Evolutionary conservation across 2,888 invertebrate species (phyloP).

Genomic region (Ormyrus rosae): DNA sequence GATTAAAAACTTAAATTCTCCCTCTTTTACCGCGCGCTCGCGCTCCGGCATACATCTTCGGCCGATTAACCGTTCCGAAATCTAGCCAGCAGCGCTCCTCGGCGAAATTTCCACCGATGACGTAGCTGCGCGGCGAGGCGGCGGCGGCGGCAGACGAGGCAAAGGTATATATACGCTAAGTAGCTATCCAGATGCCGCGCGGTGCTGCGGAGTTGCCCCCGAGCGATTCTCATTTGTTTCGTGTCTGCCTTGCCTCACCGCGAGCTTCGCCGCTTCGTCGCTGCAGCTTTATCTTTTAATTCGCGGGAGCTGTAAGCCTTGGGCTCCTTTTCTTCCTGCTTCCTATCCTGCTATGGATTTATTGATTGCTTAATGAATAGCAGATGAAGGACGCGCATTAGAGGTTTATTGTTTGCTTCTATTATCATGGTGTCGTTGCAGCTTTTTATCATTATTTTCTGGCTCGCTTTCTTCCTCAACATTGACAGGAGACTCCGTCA

Average conservation of each 20-base stretch:
- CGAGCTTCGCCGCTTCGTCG: constrained; percentile 7
- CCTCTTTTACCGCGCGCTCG: too few species aligned
- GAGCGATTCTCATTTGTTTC: constrained; percentile 69
- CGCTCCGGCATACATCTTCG: too few species aligned
- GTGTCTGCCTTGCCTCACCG: constrained; percentile 20
- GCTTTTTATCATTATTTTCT: neutral
- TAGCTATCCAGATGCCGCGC: neutral
- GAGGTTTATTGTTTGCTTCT: too few species aligned
- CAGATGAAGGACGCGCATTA: too few species aligned
- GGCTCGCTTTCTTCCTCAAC: neutral
- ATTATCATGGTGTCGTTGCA: neutral
- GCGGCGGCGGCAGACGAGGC: too few species aligned
- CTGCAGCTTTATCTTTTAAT: neutral
- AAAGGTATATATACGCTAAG: neutral
- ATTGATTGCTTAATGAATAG: constrained; percentile 1
- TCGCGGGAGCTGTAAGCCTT: neutral
- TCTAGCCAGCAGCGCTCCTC: too few species aligned
- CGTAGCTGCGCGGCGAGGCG: neutral
- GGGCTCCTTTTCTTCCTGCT: neutral
- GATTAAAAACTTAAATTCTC: constrained; percentile 50
- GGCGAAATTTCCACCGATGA: neutral
- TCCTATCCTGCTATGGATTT: neutral
- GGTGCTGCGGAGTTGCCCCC: constrained; percentile 54
- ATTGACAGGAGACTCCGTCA: too few species aligned
- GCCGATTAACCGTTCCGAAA: too few species aligned